These are phyloP conservation scores for Cheilinus undulatus DNA, from an alignment of 2,113 vertebrate genomes.

Conservation along the genomic window DNA sequence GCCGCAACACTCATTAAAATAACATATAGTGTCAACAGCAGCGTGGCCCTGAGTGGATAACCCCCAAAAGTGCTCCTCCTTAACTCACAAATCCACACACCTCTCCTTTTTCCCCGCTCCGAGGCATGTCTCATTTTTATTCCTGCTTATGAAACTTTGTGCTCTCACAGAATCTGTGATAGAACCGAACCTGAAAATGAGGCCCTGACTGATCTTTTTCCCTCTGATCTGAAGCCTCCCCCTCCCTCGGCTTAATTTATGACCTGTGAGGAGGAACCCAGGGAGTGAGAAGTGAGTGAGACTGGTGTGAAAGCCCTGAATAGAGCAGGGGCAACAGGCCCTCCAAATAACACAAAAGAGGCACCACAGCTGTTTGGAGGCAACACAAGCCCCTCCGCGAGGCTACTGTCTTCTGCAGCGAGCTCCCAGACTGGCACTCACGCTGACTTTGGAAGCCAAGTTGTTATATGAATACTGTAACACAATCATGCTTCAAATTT, in stretches of 20 bases:
- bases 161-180: constrained; percentile 48
- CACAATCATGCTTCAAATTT: constrained; percentile 36
- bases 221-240: constrained; percentile 67
- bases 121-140: constrained; percentile 11
- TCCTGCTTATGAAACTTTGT: constrained; percentile 15
- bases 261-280: constrained; percentile 81
- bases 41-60: constrained; percentile 68
- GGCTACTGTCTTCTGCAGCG: constrained; percentile 54
- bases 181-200: constrained; percentile 65
- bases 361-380: constrained; percentile 79
- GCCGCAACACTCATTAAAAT: constrained; percentile 81
- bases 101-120: constrained; percentile 25
- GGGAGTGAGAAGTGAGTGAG: constrained; percentile 85
- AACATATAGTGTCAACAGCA: constrained; percentile 80
- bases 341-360: constrained; percentile 79
- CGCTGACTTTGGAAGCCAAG: constrained; percentile 56
- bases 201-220: constrained; percentile 78
- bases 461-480: constrained; percentile 49
- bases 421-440: constrained; percentile 63
- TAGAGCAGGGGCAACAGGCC: constrained; percentile 81
- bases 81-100: constrained; percentile 44
- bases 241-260: constrained; percentile 81
- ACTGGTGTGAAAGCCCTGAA: constrained; percentile 84
- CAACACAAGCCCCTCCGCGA: constrained; percentile 63
- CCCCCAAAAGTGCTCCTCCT: constrained; percentile 58